Evolutionary conservation across 2,797 vertebrate genomes (phyloP).

Genomic region (Peromyscus eremicus): DNA sequence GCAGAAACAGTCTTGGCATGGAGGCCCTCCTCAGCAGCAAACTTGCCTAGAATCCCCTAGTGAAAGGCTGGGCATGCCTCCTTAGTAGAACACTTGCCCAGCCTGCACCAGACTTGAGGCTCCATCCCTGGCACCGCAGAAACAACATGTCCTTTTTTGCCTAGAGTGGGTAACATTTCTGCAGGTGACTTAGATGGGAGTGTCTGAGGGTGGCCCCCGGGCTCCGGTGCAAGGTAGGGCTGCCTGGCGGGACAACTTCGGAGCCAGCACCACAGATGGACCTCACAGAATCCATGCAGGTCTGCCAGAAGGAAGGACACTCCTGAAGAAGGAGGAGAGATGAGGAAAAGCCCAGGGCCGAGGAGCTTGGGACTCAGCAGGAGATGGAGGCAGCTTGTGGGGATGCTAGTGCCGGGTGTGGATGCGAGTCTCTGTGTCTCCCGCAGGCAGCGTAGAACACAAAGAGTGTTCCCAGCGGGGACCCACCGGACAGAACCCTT

Average conservation of each 20-base stretch:
- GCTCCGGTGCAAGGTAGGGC: background rate
- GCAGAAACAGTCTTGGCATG: background rate
- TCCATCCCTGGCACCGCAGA: background rate
- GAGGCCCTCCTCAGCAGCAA: background rate
- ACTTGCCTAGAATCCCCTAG: background rate
- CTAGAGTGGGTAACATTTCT: background rate
- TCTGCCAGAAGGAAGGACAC: background rate
- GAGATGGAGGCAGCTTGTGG: background rate
- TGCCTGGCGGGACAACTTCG: background rate
- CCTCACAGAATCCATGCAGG: background rate
- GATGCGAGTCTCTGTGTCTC: background rate
- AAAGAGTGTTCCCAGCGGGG: background rate
- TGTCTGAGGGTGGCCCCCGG: background rate
- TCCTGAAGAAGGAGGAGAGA: background rate
- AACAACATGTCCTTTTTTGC: background rate
- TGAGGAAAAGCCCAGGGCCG: background rate
- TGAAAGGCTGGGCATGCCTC: background rate
- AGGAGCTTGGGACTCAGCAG: background rate
- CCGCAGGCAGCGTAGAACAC: background rate
- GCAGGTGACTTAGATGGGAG: background rate
- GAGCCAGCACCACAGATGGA: slow-evolving; percentile 3
- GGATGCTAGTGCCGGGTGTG: background rate
- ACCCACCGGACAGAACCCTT: background rate
- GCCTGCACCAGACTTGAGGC: background rate
- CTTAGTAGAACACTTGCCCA: background rate